Conservation (phyloP, 2,888 invertebrate genomes). For the Osmoderma eremita region DNA sequence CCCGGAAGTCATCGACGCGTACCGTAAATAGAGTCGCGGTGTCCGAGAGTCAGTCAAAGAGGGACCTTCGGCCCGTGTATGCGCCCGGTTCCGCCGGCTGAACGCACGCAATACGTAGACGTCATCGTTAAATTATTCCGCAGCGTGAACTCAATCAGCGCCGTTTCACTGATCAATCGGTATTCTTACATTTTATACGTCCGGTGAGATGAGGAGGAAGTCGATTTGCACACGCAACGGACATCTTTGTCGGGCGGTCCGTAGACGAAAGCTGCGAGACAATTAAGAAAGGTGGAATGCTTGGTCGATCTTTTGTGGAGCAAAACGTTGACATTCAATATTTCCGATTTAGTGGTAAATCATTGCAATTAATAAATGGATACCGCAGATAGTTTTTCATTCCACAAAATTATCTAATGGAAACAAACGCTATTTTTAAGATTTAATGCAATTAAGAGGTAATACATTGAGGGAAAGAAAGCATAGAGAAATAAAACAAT, state of each 20-base stretch:
- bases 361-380: too few species aligned
- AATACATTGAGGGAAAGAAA: too few species aligned
- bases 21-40: slow-evolving; percentile 41
- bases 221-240: slow-evolving; percentile 15
- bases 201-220: slow-evolving; percentile 13
- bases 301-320: too few species aligned
- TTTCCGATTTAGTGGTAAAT: too few species aligned
- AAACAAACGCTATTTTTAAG: too few species aligned
- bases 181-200: slow-evolving; percentile 53
- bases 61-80: slow-evolving; percentile 11
- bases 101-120: slow-evolving; percentile 34
- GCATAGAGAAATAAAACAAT: too few species aligned
- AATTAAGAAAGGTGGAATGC: too few species aligned
- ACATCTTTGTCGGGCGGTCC: slow-evolving; percentile 7
- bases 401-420: too few species aligned
- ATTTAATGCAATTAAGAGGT: too few species aligned
- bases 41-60: slow-evolving; percentile 26
- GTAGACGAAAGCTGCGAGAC: background rate
- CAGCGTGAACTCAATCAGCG: slow-evolving; percentile 59
- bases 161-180: slow-evolving; percentile 60
- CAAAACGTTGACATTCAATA: too few species aligned
- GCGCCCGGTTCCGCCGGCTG: slow-evolving; percentile 25
- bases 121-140: slow-evolving; percentile 63
- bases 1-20: slow-evolving; percentile 32
- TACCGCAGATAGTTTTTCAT: too few species aligned